These are phyloP conservation scores for Apteryx owenii DNA, from an alignment of 2,113 vertebrate species.

Conservation along the genomic window DNA sequence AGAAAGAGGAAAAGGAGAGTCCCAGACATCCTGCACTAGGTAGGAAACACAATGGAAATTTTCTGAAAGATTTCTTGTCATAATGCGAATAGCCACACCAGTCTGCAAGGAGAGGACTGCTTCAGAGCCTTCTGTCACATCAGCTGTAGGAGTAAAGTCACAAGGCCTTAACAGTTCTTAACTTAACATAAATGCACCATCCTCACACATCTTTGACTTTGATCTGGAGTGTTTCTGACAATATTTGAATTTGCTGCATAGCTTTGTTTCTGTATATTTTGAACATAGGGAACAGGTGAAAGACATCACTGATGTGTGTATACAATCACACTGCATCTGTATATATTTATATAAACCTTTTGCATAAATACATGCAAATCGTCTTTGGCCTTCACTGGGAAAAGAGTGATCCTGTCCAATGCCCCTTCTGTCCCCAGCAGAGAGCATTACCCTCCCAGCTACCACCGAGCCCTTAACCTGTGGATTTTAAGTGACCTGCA, in stretches of 20 bases:
- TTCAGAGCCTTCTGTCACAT: background rate
- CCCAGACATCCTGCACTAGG: background rate
- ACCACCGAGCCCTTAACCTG: background rate
- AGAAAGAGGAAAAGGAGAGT: background rate
- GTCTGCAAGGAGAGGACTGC: background rate
- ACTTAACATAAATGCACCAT: accelerated
- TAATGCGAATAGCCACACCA: background rate
- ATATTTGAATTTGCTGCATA: background rate
- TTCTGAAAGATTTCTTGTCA: background rate
- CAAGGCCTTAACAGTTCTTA: background rate
- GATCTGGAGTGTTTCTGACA: background rate
- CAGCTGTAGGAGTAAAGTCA: background rate
- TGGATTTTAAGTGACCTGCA: background rate
- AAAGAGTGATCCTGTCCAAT: background rate
- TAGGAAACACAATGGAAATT: background rate
- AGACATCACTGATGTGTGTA: background rate
- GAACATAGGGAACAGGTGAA: background rate
- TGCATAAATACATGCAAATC: background rate
- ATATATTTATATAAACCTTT: background rate
- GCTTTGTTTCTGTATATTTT: background rate
- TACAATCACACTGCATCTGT: background rate
- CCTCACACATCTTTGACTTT: background rate
- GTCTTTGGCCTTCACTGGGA: background rate
- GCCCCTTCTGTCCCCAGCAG: background rate
- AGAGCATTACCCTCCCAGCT: background rate